Evolutionary conservation across 2,113 vertebrate species (phyloP).

Genomic region (Jacana jacana): DNA sequence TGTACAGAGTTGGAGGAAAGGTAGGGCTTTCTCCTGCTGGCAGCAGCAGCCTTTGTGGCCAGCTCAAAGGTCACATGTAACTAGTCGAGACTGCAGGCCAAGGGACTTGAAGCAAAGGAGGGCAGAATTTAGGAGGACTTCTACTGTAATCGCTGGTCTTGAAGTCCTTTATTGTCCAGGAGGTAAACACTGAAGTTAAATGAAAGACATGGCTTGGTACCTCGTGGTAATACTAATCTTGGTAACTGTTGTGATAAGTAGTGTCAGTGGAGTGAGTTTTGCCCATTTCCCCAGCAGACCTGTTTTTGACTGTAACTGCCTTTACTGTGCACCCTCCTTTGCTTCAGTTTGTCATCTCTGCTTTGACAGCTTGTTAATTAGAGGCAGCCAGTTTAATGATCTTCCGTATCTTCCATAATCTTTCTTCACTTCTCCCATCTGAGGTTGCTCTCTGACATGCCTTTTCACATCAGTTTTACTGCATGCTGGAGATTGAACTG

Average conservation of each 20-base stretch:
- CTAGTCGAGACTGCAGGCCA: neutral
- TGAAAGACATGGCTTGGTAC: neutral
- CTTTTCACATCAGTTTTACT: neutral
- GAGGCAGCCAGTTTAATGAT: neutral
- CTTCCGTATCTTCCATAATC: neutral
- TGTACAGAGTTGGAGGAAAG: neutral
- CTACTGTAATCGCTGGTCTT: neutral
- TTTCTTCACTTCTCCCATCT: neutral
- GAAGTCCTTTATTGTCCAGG: neutral
- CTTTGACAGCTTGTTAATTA: neutral
- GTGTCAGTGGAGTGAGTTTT: fast-evolving
- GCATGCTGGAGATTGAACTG: neutral
- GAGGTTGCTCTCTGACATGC: neutral
- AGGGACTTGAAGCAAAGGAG: neutral
- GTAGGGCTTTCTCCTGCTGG: neutral
- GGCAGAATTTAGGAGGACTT: neutral
- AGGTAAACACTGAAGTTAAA: neutral
- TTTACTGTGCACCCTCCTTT: neutral
- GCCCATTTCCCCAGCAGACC: neutral
- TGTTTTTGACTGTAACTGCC: neutral
- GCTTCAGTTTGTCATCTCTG: neutral
- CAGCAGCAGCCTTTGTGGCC: neutral
- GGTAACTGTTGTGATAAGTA: neutral
- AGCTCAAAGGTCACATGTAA: neutral
- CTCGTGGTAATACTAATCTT: neutral